phyloP scores from a whole-genome alignment of 2,888 invertebrate species.

The Agriopis aurantiaria region DNA sequence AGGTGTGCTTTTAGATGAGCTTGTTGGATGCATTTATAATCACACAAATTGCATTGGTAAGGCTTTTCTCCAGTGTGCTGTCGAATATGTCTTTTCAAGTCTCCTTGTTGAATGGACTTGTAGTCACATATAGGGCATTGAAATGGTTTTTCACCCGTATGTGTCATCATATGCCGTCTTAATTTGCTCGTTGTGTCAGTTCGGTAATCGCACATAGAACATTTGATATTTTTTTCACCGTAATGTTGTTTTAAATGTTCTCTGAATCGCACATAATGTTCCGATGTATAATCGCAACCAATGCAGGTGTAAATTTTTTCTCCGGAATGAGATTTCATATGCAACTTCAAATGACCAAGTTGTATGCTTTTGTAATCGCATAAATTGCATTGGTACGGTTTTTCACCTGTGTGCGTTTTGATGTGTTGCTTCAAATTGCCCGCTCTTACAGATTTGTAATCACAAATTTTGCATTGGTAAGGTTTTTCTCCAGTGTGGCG shows the following conservation, averaged over 20 bases:
- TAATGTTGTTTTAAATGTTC: constrained; percentile 27
- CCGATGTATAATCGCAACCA: constrained; percentile 18
- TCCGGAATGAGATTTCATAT: constrained; percentile 28
- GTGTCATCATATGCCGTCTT: constrained; percentile 23
- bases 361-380: constrained; percentile 32
- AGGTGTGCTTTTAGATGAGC: constrained; percentile 26
- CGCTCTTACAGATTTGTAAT: constrained; percentile 26
- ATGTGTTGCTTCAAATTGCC: constrained; percentile 28
- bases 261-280: constrained; percentile 11
- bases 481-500: constrained; percentile 30
- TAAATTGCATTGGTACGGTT: constrained; percentile 23
- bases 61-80: constrained; percentile 28
- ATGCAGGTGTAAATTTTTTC: constrained; percentile 26
- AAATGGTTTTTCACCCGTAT: constrained; percentile 28
- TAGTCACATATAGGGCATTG: constrained; percentile 22
- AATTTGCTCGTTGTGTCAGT: constrained; percentile 14
- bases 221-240: constrained; percentile 23
- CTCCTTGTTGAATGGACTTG: constrained; percentile 19
- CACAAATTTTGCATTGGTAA: constrained; percentile 18
- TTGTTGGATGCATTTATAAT: constrained; percentile 27
- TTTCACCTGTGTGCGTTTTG: constrained; percentile 28
- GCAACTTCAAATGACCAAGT: constrained; percentile 28
- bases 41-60: constrained; percentile 19
- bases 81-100: constrained; percentile 18
- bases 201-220: constrained; percentile 12